phyloP scores from a whole-genome alignment of 2,888 invertebrate species.

The Malthinus flaveolus region DNA sequence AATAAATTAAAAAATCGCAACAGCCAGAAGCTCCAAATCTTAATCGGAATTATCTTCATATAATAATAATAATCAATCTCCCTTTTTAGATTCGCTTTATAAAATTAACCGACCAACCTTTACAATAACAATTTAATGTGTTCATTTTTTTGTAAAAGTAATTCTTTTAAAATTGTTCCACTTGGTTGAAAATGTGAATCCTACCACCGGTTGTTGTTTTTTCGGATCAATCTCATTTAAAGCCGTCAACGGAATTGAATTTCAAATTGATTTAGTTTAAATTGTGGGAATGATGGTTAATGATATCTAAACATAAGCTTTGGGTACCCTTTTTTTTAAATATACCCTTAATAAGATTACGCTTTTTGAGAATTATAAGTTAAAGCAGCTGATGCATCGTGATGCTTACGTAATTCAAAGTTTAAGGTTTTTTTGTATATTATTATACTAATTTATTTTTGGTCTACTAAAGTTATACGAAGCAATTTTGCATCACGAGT shows the following conservation, averaged over 20 bases:
- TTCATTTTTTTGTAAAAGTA: slow-evolving; percentile 17
- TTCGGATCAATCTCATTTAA: slow-evolving; percentile 33
- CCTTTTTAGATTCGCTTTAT: slow-evolving; percentile 3
- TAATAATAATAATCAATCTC: slow-evolving; percentile 1
- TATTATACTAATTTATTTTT: background rate
- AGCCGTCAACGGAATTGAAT: slow-evolving; percentile 33
- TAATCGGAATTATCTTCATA: slow-evolving; percentile 1
- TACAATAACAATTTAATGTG: slow-evolving; percentile 18
- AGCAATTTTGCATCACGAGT: background rate
- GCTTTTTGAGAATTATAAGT: background rate
- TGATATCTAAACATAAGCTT: slow-evolving; percentile 33
- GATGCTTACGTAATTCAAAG: background rate
- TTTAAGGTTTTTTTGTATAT: background rate
- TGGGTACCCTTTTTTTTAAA: slow-evolving; percentile 2
- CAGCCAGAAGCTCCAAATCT: background rate
- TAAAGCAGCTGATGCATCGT: background rate
- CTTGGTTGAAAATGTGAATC: slow-evolving; percentile 29
- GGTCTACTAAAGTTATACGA: no score
- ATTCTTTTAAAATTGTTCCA: slow-evolving; percentile 26
- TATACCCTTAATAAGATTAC: background rate
- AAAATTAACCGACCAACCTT: slow-evolving; percentile 18
- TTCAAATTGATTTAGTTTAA: slow-evolving; percentile 34
- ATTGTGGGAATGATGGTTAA: slow-evolving; percentile 32
- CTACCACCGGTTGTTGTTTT: slow-evolving; percentile 31
- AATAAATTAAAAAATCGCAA: background rate